Evolutionary conservation across 2,113 vertebrate genomes (phyloP), one percentile per base, ranked within the genome.

Genomic region (Suricata suricatta): DNA sequence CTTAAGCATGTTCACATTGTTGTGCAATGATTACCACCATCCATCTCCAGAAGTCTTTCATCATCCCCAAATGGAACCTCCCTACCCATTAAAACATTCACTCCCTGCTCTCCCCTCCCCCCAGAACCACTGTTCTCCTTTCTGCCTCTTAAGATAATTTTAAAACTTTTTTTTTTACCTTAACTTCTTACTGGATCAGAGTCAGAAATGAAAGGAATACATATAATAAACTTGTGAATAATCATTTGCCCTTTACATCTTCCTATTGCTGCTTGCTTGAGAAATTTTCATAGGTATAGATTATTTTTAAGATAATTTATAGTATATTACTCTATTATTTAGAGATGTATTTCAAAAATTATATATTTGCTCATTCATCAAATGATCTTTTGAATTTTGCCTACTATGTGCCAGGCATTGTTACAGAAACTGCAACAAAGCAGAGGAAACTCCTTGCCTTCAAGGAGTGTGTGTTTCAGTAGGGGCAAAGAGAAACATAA

Each of bases 301-400:
- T 90, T 83, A 66, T 85, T 95, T 98, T 97, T 88, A 66, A 72
- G 83, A 79, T 68, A 88, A 94, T 82, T 83, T 11, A 47, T 95
- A 66, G 41, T 86, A 4, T 60, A 29, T 54, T 54, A 60, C 4
- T 88, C 77, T 95, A 74, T 85, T 85, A 79, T n/a, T 92, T 92
- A 96, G 95, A 89, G n/a, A 38, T 33, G 21, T 79, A 5, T 52
- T 82, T 90, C 79, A 57, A 35, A 86, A 94, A 66, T 79, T 81
- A 9, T 35, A 23, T 88, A 69, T 92, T 87, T 90, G 33, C 66
- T 76, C 52, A 92, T 41, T 90, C 21, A 89, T 41, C 41, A 84
- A 92, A 44, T 86, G 23, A 74, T 60, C 63, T 88, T 79, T 79
- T 77, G 41, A 77, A 47, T 77, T 77, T 93, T 88, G 35, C 31